A percentile compares a stretch with the other conserved stretches of the same genome.
phyloP scores from a whole-genome alignment of 2,888 invertebrate species.

The Anthrax anthrax region DNA sequence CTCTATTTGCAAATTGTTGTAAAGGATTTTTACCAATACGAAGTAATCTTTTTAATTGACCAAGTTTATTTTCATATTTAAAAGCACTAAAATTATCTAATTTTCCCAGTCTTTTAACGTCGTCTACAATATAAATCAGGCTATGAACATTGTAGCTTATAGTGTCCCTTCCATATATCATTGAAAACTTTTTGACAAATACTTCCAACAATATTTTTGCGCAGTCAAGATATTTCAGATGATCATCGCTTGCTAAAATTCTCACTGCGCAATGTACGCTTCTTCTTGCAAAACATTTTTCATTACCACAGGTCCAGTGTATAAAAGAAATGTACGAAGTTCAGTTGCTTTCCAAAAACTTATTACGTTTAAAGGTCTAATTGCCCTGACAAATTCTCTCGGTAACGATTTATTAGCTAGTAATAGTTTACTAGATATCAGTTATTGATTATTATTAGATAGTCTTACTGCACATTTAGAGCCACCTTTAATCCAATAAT shows the following conservation, averaged over 20 bases:
- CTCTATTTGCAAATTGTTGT: background rate
- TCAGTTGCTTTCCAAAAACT: constrained; percentile 4
- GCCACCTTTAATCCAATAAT: constrained; percentile 1
- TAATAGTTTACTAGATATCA: background rate
- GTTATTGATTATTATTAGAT: background rate
- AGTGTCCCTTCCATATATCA: background rate
- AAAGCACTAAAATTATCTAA: background rate
- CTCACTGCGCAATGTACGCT: background rate
- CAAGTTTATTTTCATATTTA: background rate
- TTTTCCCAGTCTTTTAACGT: constrained; percentile 20
- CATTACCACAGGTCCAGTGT: constrained; percentile 2
- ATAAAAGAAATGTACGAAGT: constrained; percentile 3
- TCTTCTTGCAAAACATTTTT: background rate
- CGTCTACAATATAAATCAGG: constrained; percentile 13
- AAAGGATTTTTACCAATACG: background rate
- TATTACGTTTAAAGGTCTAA: background rate
- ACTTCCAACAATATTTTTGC: background rate
- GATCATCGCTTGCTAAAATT: background rate
- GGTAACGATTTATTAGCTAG: background rate
- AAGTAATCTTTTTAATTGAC: background rate
- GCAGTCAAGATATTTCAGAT: background rate
- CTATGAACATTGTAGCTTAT: background rate
- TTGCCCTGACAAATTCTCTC: background rate
- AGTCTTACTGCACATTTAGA: background rate
- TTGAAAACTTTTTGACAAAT: background rate